These are phyloP conservation scores for Chrysomela aeneicollis DNA, from an alignment of 2,888 invertebrate species.

Conservation along the genomic window DNA sequence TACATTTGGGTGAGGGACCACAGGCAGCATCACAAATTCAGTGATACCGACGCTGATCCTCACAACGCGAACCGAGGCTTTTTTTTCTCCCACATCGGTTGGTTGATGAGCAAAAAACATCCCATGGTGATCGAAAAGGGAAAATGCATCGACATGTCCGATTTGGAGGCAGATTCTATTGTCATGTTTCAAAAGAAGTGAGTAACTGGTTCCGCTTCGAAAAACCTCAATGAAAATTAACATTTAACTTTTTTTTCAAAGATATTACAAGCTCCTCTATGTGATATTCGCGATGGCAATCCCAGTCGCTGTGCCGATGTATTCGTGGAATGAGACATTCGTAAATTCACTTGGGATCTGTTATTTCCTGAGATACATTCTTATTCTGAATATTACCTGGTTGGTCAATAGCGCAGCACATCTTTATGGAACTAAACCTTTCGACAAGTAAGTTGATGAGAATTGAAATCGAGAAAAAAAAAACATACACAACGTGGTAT, in stretches of 20 bases:
- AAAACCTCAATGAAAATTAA: too few species aligned
- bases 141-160: slow-evolving; percentile 81
- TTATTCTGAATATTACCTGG: slow-evolving; percentile 80
- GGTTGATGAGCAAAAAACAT: slow-evolving; percentile 91
- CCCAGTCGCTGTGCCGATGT: slow-evolving; percentile 72
- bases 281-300: slow-evolving; percentile 67
- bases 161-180: slow-evolving; percentile 79
- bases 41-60: slow-evolving; percentile 89
- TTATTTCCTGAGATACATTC: slow-evolving; percentile 69
- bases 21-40: slow-evolving; percentile 89
- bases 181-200: slow-evolving; percentile 70
- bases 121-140: slow-evolving; percentile 84
- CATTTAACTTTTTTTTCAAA: slow-evolving; percentile 60
- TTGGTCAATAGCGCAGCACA: slow-evolving; percentile 84
- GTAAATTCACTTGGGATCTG: slow-evolving; percentile 68
- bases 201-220: slow-evolving; percentile 1
- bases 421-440: slow-evolving; percentile 79
- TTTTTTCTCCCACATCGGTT: slow-evolving; percentile 93
- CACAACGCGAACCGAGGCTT: slow-evolving; percentile 89
- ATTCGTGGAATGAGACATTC: slow-evolving; percentile 73
- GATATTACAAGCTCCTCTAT: slow-evolving; percentile 72
- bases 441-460: slow-evolving; percentile 69
- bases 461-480: background rate
- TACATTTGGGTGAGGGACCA: slow-evolving; percentile 73
- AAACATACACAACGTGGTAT: background rate